Base-by-base conservation (phyloP, 2,113 vertebrate species). In the Rallus limicola region DNA sequence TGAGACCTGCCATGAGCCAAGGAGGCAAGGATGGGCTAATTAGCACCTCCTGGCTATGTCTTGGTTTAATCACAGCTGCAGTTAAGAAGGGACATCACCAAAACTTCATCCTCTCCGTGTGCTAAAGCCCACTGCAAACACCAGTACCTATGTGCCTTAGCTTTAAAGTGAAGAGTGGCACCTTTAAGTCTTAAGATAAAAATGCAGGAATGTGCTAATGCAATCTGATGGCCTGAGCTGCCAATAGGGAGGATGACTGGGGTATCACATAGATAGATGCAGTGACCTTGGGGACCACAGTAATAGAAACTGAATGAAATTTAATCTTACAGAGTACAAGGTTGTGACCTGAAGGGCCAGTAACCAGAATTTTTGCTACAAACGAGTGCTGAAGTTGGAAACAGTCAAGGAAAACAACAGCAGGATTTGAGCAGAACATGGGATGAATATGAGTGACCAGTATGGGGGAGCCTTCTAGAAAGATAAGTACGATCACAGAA, bases 231-330 rank as follows among this genome's bases (percentile, higher is more conserved):
- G 89, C 78, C 62, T 0, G 0, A 72, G 78, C 89, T 92, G 84
- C 91, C 94, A 85, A 33, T 42, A 77, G 84, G 84, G 74, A 96
- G 70, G 78, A 68, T 52, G 80, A 86, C 77, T 62, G 84, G 36
- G 75, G 28, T 92, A 85, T 65, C 84, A 58, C 44, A 85, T 5
- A 90, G 81, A 91, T 69, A 87, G 91, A 85, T 75, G 72, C 44
- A 24, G 77, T 90, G 94, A 91, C 95, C 87, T 91, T 88, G 84
- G 70, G 90, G 67, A 92, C 62, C 42, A 69, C 34, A 92, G 44
- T 55, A 91, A 94, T 82, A 94, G 85, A 91, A 96, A 88, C 69
- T 50, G 90, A 91, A 95, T 87, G 95, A 82, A 95, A 97, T 89
- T 60, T 95, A 94, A 96, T 95, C 90, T 87, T 62, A 65, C 59